Base-by-base conservation (phyloP, 53 echinoderm and acorn worm genomes). In the Paelopatides confundens region DNA sequence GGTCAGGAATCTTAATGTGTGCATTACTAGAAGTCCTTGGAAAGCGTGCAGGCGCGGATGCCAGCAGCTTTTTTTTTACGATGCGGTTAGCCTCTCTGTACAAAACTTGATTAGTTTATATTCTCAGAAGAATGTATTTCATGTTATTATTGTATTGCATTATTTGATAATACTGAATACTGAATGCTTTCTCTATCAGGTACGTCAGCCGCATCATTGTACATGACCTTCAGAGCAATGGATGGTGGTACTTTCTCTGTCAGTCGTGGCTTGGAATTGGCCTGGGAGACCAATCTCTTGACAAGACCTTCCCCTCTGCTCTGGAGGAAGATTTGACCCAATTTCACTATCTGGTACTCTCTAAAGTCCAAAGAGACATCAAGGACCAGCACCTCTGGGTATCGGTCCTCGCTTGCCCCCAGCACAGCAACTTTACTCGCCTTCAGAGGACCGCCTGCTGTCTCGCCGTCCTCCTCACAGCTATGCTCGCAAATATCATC, bases 381-480 rank as follows among this genome's bases (percentile, higher is more conserved):
- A 93, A 93, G 69, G 95, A 97, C 69, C 64, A 92, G 63, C 97
- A 97, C 50, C 89, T 97, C 35, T 97, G 97, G 97, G 88, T 95
- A 43, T 95, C 95, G 34, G 90, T 97, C 24, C 79, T 95, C 70
- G 28, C 90, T 21, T 47, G 94, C 18, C 95, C 97, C n/a, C 92
- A 92, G 14, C 88, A 90, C n/a, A 95, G 95, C 86, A 88, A 31
- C 62, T 97, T 97, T 78, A 95, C 93, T 17, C 92, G 95, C 27
- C 93, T 95, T 11, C 97, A 97, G 77, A 90, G 97, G 24, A 89
- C 93, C 2, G 79, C 97, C 84, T 97, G 97, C 70, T 97, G 97
- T 82, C 88, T 90, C n/a, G 79, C 88, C 9, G 76, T 97, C 31
- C 88, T 97, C 38, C 82, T 97, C 81, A 88, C 93, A 30, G 69